Conservation (phyloP, 2,888 invertebrate genomes). For the Drosophila kanekoi region DNA sequence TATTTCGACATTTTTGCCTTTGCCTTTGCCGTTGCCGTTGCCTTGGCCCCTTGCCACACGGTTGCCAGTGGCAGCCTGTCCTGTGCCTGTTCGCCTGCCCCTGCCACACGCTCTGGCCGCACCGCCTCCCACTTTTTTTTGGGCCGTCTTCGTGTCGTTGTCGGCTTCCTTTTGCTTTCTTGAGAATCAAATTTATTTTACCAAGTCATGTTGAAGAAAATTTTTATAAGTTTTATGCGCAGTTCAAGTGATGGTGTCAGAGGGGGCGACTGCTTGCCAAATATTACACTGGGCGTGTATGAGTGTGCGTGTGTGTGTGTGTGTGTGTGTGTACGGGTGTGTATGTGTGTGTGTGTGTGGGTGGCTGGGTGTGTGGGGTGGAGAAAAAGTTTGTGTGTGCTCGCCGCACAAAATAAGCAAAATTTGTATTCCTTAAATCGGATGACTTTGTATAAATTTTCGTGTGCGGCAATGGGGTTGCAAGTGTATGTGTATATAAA, state of each 20-base stretch:
- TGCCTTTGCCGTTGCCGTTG: constrained; percentile 55
- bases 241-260: constrained; percentile 63
- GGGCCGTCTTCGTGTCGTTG: constrained; percentile 56
- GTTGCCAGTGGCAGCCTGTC: constrained; percentile 59
- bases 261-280: constrained; percentile 48
- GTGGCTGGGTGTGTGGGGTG: constrained; percentile 38
- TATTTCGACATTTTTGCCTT: constrained; percentile 74
- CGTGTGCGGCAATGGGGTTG: constrained; percentile 80
- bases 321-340: constrained; percentile 46
- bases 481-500: constrained; percentile 39
- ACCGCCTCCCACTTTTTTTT: constrained; percentile 22
- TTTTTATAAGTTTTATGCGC: constrained; percentile 84
- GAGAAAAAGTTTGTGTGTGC: constrained; percentile 59
- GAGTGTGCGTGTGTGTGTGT: constrained; percentile 25
- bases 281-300: constrained; percentile 52
- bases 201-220: constrained; percentile 84
- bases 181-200: constrained; percentile 84
- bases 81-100: constrained; percentile 25
- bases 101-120: background rate
- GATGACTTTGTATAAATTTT: constrained; percentile 84
- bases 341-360: constrained; percentile 35
- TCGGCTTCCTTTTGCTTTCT: constrained; percentile 75
- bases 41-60: constrained; percentile 46
- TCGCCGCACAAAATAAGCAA: constrained; percentile 77
- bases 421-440: constrained; percentile 84